Percentiles rank a stretch among this genome's conserved stretches.
phyloP scores from a whole-genome alignment of 2,888 invertebrate species.

The Cynaeus angustus region DNA sequence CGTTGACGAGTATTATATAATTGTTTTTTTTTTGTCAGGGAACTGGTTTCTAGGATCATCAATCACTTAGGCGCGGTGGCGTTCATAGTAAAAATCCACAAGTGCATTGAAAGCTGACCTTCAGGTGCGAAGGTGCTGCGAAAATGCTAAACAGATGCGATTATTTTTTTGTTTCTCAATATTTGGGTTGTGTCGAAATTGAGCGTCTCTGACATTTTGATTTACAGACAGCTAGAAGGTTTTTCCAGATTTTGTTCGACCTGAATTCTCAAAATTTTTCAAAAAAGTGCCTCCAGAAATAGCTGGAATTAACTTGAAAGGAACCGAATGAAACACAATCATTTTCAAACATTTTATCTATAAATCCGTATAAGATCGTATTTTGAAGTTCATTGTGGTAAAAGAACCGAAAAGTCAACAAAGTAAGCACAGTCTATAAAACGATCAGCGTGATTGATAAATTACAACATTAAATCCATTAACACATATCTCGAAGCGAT shows the following conservation, averaged over 20 bases:
- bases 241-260: not conserved
- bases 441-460: not conserved
- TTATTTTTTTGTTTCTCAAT: not conserved
- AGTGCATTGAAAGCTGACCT: constrained; percentile 30
- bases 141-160: constrained; percentile 15
- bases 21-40: not conserved
- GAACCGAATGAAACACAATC: too few relatives aligned
- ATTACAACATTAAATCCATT: constrained; percentile 4
- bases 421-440: not conserved
- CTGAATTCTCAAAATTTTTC: constrained; percentile 6
- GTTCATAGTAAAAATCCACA: constrained; percentile 30
- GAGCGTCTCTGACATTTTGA: constrained; percentile 14
- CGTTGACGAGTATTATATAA: constrained; percentile 29
- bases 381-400: not conserved
- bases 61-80: constrained; percentile 9
- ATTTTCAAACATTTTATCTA: too few relatives aligned
- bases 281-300: too few relatives aligned
- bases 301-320: too few relatives aligned
- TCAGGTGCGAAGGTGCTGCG: constrained; percentile 30
- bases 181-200: constrained; percentile 1
- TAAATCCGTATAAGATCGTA: too few relatives aligned
- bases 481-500: constrained; percentile 6
- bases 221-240: not conserved
- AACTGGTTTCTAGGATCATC: constrained; percentile 27
- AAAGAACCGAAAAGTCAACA: not conserved